Base-by-base conservation (phyloP, 2,888 invertebrate genomes). In the Priocnemis perturbator region DNA sequence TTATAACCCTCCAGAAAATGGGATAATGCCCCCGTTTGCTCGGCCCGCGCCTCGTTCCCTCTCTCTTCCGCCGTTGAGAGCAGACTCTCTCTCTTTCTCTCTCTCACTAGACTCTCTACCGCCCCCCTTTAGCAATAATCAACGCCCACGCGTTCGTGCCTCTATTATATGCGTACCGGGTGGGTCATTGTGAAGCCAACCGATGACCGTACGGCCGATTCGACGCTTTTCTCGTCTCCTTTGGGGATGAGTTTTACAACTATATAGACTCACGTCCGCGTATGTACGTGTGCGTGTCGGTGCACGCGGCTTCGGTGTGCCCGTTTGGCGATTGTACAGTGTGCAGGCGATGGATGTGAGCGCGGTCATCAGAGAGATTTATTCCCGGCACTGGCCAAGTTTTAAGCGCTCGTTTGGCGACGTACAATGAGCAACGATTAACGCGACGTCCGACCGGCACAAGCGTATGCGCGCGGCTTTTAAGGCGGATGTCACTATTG, bases 141-240 rank as follows among this genome's bases (percentile, higher is more conserved):
- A 75, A 78, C 81, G 80, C 81, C 81, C 78, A 80, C 80, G 72
- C 76, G 59, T 75, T 17, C 14, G 19, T 56, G 37, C 47, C 19
- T 59, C 44, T 15, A 44, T 45, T 58, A 58, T 58, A 21, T 45
- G 47, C 21, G 23, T 15, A 19, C 45, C n/a, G 44, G 19, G 44
- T 44, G 44, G 74, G 73, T 65, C 71, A 79, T 77, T 81, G 79
- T 81, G 37, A 56, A 11, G 37, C 11, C 37, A 37, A 11, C 37
- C 37, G 37, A 37, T 37, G 37, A 37, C 37, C 37, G 37, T 37
- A 37, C 37, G 37, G 37, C 11, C 50, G 50, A 20, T 20, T 50
- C 50, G 50, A 4, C 19, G 20, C 20, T 50, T 20, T 15, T 50
- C 50, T 50, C 50, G 50, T 17, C 19, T 20, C 50, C 50, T 20